Evolutionary conservation across 2,113 vertebrate genomes (phyloP).

Genomic region (Shinisaurus crocodilurus): DNA sequence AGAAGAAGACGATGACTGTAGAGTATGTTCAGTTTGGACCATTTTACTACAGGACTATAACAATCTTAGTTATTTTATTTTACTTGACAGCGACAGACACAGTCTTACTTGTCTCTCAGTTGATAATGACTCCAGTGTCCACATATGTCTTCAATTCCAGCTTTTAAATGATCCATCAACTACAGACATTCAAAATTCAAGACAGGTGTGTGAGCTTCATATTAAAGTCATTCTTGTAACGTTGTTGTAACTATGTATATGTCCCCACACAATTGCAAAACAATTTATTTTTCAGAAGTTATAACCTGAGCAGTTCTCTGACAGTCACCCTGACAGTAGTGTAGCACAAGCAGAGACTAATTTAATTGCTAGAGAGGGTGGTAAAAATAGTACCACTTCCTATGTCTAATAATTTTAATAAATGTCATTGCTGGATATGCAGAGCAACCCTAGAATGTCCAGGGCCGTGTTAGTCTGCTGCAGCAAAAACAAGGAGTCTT

Average conservation of each 20-base stretch:
- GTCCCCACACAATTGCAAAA: not conserved
- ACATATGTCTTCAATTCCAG: slow-evolving; percentile 94
- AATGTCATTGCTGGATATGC: not conserved
- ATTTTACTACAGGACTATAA: not conserved
- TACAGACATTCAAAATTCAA: slow-evolving; percentile 62
- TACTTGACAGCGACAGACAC: slow-evolving; percentile 8
- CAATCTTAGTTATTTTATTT: slow-evolving; percentile 25
- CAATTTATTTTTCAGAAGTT: not conserved
- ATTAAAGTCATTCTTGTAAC: not conserved
- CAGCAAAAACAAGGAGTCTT: no score
- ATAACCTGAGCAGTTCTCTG: not conserved
- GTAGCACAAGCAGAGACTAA: not conserved
- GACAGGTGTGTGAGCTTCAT: slow-evolving; percentile 7
- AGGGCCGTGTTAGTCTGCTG: no score
- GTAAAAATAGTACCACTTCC: not conserved
- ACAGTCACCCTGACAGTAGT: not conserved
- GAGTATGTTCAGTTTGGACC: slow-evolving; percentile 31
- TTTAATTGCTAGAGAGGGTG: not conserved
- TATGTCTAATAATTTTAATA: not conserved
- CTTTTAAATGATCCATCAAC: slow-evolving; percentile 94
- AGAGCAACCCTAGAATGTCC: not conserved
- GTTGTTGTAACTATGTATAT: not conserved
- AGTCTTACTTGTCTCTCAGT: slow-evolving; percentile 93
- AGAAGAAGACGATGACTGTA: not conserved
- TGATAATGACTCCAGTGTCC: slow-evolving; percentile 97